Conservation (phyloP, 2,113 vertebrate genomes). For the Carassius carassius region DNA sequence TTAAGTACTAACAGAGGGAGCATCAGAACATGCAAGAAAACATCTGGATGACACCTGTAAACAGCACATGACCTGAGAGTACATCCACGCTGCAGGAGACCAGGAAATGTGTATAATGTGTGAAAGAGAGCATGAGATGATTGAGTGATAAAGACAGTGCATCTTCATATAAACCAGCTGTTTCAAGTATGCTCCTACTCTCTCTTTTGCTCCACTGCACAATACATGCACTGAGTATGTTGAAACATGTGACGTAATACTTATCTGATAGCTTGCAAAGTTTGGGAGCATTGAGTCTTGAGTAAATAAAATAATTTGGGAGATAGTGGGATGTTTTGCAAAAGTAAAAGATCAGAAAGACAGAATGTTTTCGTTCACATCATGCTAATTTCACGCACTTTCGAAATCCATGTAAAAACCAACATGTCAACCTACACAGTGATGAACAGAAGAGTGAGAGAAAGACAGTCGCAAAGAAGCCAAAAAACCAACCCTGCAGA, state of each 20-base stretch:
- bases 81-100: slow-evolving; percentile 26
- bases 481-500: not conserved
- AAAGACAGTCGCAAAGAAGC: not conserved
- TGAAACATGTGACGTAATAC: not conserved
- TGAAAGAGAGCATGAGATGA: slow-evolving; percentile 38
- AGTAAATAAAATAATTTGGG: not conserved
- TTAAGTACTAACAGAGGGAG: slow-evolving; percentile 43
- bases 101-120: slow-evolving; percentile 2
- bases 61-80: slow-evolving; percentile 43
- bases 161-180: slow-evolving; percentile 6
- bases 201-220: slow-evolving; percentile 6
- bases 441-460: not conserved
- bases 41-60: slow-evolving; percentile 62
- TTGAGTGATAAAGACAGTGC: not conserved
- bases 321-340: not conserved
- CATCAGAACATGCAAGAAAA: slow-evolving; percentile 39
- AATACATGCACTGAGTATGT: not conserved
- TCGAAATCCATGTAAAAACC: not conserved
- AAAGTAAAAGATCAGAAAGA: not conserved
- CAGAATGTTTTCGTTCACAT: slow-evolving; percentile 7
- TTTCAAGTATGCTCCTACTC: not conserved
- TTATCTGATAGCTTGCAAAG: not conserved
- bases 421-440: slow-evolving; percentile 17
- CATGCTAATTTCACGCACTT: slow-evolving; percentile 30
- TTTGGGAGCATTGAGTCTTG: not conserved